Base-by-base conservation (phyloP, 2,797 vertebrate species). In the Sphaeramia orbicularis region DNA sequence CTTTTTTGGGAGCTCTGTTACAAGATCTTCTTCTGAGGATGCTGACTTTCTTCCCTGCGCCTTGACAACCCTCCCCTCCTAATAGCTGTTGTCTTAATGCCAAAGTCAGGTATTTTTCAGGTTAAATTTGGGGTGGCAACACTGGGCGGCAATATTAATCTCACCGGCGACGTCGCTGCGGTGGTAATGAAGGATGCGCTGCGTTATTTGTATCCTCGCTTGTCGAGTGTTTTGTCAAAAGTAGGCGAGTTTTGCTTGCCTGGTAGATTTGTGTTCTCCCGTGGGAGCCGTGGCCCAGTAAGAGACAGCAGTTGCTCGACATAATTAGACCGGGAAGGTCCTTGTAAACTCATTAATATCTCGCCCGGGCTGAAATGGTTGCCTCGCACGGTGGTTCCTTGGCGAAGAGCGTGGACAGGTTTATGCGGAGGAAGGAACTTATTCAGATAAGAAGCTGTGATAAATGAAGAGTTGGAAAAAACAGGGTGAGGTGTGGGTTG, bases 311-410 rank as follows among this genome's bases (percentile, higher is more conserved):
- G 88, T 91, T 94, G 93, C 91, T 94, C 91, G 89, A 94, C 93
- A 94, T 94, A 94, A 94, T 94, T 95, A 93, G 92, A 94, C 90
- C 75, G 81, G 72, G 86, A 91, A 94, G 91, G 92, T 92, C 91
- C 91, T 91, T 94, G 92, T 94, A 92, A 93, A 93, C 90, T 92
- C 93, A 94, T 95, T 93, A 93, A 95, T 94, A 93, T 95, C 89
- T 91, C 63, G 83, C 81, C 81, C 80, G 70, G 84, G 86, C 86
- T 84, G 83, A 87, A 88, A 88, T 67, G 85, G 78, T 86, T 85
- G 71, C 62, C 75, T 82, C 27, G 37, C 52, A 24, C 7, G 40
- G 71, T 80, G 76, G 76, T 82, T 87, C 55, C 66, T 70, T 58
- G 47, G 48, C 8, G 10, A 38, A 60, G 71, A 83, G 76, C 69